Evolutionary conservation across 2,888 invertebrate genomes (phyloP).

Genomic region (Macaria notata): DNA sequence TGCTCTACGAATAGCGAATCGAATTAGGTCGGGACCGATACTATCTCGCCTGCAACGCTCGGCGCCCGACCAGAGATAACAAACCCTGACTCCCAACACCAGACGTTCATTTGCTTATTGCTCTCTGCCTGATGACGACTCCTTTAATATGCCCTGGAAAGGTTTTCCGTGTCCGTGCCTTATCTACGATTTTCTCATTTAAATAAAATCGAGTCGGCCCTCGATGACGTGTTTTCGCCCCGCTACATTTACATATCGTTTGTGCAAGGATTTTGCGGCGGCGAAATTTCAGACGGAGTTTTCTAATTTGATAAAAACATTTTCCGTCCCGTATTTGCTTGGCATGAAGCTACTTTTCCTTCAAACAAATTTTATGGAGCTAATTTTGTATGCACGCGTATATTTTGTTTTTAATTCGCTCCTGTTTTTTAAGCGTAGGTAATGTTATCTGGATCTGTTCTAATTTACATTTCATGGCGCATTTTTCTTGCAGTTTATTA

Average conservation of each 20-base stretch:
- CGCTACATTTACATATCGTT: conserved; percentile 29
- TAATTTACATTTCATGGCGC: no score
- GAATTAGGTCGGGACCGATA: conserved; percentile 74
- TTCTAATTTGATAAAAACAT: conserved; percentile 18
- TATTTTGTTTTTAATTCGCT: not conserved
- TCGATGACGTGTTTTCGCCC: conserved; percentile 43
- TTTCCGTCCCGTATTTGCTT: conserved; percentile 3
- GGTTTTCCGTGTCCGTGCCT: conserved; percentile 61
- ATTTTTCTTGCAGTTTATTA: no score
- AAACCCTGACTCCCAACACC: conserved; percentile 55
- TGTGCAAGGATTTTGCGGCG: conserved; percentile 26
- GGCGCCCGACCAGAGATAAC: conserved; percentile 41
- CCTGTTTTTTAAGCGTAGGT: no score
- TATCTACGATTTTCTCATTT: conserved; percentile 57
- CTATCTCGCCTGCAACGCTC: conserved; percentile 61
- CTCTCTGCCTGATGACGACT: conserved; percentile 60
- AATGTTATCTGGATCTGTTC: no score
- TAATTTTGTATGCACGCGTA: not conserved
- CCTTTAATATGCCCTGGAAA: conserved; percentile 54
- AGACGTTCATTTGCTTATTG: conserved; percentile 68
- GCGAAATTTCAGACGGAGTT: conserved; percentile 19
- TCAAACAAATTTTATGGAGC: not conserved
- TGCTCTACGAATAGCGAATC: conserved; percentile 54
- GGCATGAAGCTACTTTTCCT: not conserved
- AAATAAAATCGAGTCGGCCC: conserved; percentile 47